These are phyloP conservation scores for Archegozetes longisetosus DNA, from an alignment of 1,140 invertebrate species.

Conservation along the genomic window DNA sequence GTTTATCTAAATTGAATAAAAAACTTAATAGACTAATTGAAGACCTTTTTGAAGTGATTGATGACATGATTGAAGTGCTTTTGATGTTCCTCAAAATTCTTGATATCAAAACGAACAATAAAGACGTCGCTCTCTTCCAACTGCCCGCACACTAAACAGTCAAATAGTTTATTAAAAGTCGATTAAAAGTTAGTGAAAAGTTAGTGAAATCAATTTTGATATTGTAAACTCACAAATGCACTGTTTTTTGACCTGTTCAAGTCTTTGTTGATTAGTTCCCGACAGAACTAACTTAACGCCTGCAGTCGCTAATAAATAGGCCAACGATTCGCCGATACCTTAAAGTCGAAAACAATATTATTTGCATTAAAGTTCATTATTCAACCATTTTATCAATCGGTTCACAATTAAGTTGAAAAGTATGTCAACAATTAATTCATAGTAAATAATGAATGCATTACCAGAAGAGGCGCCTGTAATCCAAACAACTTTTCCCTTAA, in stretches of 20 bases:
- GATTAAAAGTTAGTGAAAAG: background rate
- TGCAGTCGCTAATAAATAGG: constrained; percentile 47
- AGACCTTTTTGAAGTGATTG: constrained; percentile 42
- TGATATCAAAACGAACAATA: constrained; percentile 20
- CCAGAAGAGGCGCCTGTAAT: constrained; percentile 78
- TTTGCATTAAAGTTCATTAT: no score
- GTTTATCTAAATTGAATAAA: background rate
- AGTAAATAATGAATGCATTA: constrained; percentile 59
- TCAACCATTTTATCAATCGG: no score
- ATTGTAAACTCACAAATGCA: constrained; percentile 36
- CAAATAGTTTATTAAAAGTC: background rate
- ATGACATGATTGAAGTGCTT: constrained; percentile 44
- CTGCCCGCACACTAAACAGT: background rate
- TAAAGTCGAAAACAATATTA: no score
- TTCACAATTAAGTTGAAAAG: no score
- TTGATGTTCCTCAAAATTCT: constrained; percentile 44
- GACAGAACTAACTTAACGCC: constrained; percentile 55
- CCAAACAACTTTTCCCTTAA: constrained; percentile 55
- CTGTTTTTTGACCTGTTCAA: constrained; percentile 51
- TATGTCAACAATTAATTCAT: constrained; percentile 33
- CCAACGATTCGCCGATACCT: constrained; percentile 67
- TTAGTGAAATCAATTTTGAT: background rate
- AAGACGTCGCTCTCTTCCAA: constrained; percentile 16
- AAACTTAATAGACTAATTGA: background rate
- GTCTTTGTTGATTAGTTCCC: constrained; percentile 49